A percentile compares a stretch with the other conserved stretches of the same genome.
Conservation (phyloP, 2,888 invertebrate species). For the Pantelozetes paolii region DNA sequence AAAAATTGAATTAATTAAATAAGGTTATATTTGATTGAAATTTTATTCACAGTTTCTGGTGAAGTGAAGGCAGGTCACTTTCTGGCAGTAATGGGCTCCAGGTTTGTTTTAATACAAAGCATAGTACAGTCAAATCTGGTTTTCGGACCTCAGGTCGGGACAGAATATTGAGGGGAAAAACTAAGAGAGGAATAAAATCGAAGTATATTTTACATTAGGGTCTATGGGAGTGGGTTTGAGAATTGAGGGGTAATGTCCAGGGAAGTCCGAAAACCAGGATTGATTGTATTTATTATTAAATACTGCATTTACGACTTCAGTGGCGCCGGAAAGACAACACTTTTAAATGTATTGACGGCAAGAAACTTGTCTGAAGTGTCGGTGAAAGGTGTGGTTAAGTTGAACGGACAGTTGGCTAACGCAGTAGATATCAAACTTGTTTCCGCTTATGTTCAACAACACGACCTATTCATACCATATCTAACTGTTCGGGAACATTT, state of each 20-base stretch:
- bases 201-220: too few species aligned
- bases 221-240: too few species aligned
- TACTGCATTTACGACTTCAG: not conserved
- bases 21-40: too few species aligned
- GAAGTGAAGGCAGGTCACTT: not conserved
- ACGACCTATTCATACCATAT: constrained; percentile 52
- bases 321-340: constrained; percentile 37
- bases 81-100: not conserved
- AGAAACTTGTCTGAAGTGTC: constrained; percentile 8
- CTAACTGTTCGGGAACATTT: constrained; percentile 53
- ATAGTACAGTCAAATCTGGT: too few species aligned
- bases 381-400: constrained; percentile 12
- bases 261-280: too few species aligned
- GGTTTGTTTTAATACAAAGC: not conserved
- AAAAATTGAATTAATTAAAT: not conserved
- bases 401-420: constrained; percentile 13
- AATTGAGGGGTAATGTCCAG: too few species aligned
- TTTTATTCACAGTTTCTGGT: not conserved
- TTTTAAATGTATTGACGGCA: constrained; percentile 36
- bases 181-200: too few species aligned
- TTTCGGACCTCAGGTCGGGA: too few species aligned
- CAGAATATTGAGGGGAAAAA: too few species aligned
- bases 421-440: not conserved
- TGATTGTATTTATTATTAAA: not conserved
- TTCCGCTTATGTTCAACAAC: constrained; percentile 45